These are phyloP conservation scores for Oceanodroma tethys DNA, from an alignment of 2,113 vertebrate genomes.

Conservation along the genomic window DNA sequence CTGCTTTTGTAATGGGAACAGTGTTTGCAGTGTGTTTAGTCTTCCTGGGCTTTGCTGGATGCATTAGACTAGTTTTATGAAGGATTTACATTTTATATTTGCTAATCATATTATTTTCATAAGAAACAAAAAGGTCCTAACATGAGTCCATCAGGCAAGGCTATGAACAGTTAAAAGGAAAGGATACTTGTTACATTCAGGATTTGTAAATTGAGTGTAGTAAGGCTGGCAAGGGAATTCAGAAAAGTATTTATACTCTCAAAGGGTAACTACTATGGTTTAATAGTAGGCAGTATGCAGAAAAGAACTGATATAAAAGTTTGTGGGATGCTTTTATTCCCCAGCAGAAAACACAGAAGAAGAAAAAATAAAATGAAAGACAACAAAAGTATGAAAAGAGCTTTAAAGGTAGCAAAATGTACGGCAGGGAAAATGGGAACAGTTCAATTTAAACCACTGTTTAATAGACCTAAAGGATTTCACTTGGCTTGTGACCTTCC, in stretches of 20 bases:
- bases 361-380: neutral
- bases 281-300: neutral
- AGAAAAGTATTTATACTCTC: neutral
- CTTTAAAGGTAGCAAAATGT: neutral
- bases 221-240: neutral
- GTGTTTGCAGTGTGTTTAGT: neutral
- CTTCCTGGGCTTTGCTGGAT: neutral
- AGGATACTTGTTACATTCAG: neutral
- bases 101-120: neutral
- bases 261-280: neutral
- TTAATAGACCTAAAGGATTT: neutral
- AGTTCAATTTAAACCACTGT: neutral
- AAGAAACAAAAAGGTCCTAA: neutral
- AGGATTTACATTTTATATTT: neutral
- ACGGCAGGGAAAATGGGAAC: neutral
- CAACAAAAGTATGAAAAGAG: neutral
- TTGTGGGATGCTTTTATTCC: neutral
- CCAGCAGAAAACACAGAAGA: neutral
- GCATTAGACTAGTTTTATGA: neutral
- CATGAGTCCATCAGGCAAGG: neutral
- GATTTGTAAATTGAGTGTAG: neutral
- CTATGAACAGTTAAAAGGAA: neutral
- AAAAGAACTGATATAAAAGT: neutral
- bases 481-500: neutral
- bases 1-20: neutral